Conservation (phyloP, 2,888 invertebrate species). For the Panzeria rudis region DNA sequence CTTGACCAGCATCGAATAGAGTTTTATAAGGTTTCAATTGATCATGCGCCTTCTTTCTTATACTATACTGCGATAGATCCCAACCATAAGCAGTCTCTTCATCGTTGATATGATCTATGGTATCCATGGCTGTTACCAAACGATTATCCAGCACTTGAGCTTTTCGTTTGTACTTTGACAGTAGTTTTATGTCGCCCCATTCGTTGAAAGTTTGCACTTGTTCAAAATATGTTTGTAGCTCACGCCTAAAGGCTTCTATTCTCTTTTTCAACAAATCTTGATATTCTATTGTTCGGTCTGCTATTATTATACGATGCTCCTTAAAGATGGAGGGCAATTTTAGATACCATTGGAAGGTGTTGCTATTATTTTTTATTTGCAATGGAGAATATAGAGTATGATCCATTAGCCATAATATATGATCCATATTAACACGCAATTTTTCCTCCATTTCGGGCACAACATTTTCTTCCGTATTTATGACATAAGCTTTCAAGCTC, state of each 20-base stretch:
- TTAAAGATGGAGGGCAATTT: conserved; percentile 92
- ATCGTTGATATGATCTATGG: conserved; percentile 94
- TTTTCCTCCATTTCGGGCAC: conserved; percentile 90
- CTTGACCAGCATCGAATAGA: conserved; percentile 94
- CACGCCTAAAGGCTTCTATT: conserved; percentile 92
- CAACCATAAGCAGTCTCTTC: conserved; percentile 95
- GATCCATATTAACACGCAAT: conserved; percentile 87
- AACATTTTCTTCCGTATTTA: conserved; percentile 89
- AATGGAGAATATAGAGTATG: conserved; percentile 91
- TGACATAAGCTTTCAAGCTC: conserved; percentile 91
- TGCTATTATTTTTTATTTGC: conserved; percentile 95
- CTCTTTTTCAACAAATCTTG: conserved; percentile 91
- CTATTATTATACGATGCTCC: conserved; percentile 91
- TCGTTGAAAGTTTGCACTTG: conserved; percentile 94
- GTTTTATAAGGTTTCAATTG: conserved; percentile 93
- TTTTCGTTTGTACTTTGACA: conserved; percentile 91
- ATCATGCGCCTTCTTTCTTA: conserved; percentile 91
- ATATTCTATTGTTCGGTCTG: conserved; percentile 93
- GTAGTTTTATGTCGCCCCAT: conserved; percentile 93
- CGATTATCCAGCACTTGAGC: conserved; percentile 90
- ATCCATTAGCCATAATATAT: conserved; percentile 93
- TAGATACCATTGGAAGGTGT: conserved; percentile 94
- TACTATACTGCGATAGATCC: conserved; percentile 94
- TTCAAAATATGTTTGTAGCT: conserved; percentile 90
- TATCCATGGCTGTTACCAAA: conserved; percentile 88